Evolutionary conservation across 1,140 invertebrate species (phyloP).

Genomic region (Drosophila nebulosa): DNA sequence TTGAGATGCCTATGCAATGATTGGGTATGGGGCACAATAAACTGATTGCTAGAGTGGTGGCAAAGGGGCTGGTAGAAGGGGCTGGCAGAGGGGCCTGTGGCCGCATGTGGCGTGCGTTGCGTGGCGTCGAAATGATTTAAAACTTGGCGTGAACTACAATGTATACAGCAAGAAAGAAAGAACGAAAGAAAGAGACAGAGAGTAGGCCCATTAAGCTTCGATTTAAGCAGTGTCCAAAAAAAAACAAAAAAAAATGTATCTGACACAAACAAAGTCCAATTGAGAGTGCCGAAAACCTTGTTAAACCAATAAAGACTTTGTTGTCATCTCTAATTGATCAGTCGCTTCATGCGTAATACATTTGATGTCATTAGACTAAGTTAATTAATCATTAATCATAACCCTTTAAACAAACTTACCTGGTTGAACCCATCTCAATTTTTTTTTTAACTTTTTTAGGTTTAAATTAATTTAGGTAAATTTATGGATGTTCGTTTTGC

Average conservation of each 20-base stretch:
- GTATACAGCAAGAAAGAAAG: neutral
- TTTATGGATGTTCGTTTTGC: too few species aligned
- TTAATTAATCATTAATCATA: too few species aligned
- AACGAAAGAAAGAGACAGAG: neutral
- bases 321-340: neutral
- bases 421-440: too few species aligned
- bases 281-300: constrained; percentile 10
- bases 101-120: constrained; percentile 43
- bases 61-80: neutral
- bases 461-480: too few species aligned
- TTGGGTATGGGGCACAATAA: constrained; percentile 1
- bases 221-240: neutral
- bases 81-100: neutral
- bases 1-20: constrained; percentile 46
- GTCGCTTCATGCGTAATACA: neutral
- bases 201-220: neutral
- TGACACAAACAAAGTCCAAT: neutral
- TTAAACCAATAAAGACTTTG: neutral
- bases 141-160: constrained; percentile 48
- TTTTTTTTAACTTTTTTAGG: too few species aligned
- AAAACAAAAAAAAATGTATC: too few species aligned
- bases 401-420: too few species aligned
- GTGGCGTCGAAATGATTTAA: constrained; percentile 61
- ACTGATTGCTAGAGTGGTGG: neutral
- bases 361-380: too few species aligned